Conservation (phyloP, 2,888 invertebrate genomes). For the Aspidiotus rigidus region DNA sequence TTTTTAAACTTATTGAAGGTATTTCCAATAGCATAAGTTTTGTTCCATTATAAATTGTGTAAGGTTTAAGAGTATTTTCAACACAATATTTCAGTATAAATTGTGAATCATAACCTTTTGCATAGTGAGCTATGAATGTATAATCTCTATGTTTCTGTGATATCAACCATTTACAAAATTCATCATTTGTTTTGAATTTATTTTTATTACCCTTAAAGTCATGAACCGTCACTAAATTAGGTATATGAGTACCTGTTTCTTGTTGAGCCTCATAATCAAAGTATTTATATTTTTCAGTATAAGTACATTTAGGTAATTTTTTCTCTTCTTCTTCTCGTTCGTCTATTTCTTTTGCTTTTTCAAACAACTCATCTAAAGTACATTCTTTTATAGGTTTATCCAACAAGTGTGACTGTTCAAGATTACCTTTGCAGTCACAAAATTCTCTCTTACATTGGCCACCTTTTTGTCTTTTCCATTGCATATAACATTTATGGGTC, state of each 20-base stretch:
- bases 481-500: too few species aligned
- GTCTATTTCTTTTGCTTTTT: slow-evolving; percentile 15
- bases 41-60: slow-evolving; percentile 30
- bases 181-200: too few species aligned
- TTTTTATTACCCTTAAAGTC: too few species aligned
- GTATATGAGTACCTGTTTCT: too few species aligned
- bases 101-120: slow-evolving; percentile 5
- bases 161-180: too few species aligned
- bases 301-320: too few species aligned
- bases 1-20: not conserved
- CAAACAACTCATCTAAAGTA: slow-evolving; percentile 18
- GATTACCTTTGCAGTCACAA: too few species aligned
- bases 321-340: slow-evolving; percentile 16
- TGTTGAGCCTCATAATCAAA: too few species aligned
- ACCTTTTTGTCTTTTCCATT: too few species aligned
- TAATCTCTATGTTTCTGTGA: slow-evolving; percentile 30
- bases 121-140: slow-evolving; percentile 25
- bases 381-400: slow-evolving; percentile 18
- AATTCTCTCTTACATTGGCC: slow-evolving; percentile 9
- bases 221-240: too few species aligned
- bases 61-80: slow-evolving; percentile 1
- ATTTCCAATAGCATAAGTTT: slow-evolving; percentile 26
- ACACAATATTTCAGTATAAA: slow-evolving; percentile 7
- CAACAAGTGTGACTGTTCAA: slow-evolving; percentile 16
- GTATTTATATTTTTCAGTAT: too few species aligned